Percentiles rank a stretch among this genome's conserved stretches.
These are phyloP conservation scores for Cyclargus thomasi DNA, from an alignment of 1,140 invertebrate genomes.

Conservation along the genomic window DNA sequence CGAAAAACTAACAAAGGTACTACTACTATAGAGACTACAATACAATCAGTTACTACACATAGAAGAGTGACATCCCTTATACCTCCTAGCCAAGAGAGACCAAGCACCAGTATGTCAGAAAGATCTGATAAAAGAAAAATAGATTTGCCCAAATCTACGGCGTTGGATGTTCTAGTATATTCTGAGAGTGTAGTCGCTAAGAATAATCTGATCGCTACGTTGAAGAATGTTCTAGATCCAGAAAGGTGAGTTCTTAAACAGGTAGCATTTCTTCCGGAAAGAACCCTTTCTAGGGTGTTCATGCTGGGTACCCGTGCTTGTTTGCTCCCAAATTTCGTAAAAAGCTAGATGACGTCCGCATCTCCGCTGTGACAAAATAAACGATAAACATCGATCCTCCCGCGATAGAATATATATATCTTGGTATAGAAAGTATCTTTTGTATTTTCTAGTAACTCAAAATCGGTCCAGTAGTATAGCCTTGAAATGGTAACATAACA, in stretches of 20 bases:
- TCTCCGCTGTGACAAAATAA: too few relatives aligned
- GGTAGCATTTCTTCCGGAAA: too few relatives aligned
- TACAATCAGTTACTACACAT: conserved; percentile 67
- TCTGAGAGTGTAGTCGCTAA: conserved; percentile 84
- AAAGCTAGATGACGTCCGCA: too few relatives aligned
- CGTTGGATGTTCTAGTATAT: conserved; percentile 89
- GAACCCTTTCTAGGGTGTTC: too few relatives aligned
- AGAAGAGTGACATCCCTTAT: conserved; percentile 54
- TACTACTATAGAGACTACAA: conserved; percentile 45
- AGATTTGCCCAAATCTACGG: conserved; percentile 70
- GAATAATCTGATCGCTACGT: conserved; percentile 81
- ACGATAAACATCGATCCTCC: too few relatives aligned
- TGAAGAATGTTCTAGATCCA: conserved; percentile 81
- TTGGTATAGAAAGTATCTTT: too few relatives aligned
- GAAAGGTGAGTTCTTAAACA: conserved; percentile 76
- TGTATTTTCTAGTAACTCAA: too few relatives aligned
- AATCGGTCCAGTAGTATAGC: too few relatives aligned
- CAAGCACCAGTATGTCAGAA: conserved; percentile 20
- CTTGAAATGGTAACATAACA: too few relatives aligned
- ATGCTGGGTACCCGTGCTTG: too few relatives aligned
- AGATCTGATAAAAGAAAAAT: not conserved
- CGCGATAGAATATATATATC: too few relatives aligned
- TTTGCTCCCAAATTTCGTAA: too few relatives aligned
- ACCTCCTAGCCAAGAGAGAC: conserved; percentile 51
- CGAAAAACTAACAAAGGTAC: conserved; percentile 21